phyloP scores from a whole-genome alignment of 2,888 invertebrate genomes.

The Ligdia adustata region DNA sequence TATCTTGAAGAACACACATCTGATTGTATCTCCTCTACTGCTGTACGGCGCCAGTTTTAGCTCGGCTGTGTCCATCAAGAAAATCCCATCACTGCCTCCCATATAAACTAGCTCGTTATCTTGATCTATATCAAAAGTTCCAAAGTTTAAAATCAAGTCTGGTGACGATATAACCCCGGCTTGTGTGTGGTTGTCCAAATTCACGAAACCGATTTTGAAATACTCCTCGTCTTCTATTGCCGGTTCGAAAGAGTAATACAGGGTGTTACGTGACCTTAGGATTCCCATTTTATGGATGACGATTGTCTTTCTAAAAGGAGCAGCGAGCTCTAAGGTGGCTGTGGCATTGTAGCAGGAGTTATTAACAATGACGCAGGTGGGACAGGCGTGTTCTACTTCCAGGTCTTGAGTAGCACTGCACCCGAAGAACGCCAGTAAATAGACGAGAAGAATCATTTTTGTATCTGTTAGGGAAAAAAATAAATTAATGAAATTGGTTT shows the following conservation, averaged over 20 bases:
- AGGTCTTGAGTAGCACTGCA: constrained; percentile 39
- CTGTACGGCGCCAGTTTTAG: constrained; percentile 58
- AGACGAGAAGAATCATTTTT: constrained; percentile 46
- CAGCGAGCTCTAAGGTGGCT: constrained; percentile 58
- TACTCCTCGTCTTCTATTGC: constrained; percentile 62
- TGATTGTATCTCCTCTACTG: constrained; percentile 62
- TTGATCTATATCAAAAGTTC: constrained; percentile 70
- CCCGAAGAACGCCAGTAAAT: constrained; percentile 42
- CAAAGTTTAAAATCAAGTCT: constrained; percentile 58
- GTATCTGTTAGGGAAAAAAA: constrained; percentile 39
- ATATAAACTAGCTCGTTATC: constrained; percentile 60
- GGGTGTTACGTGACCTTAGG: constrained; percentile 52
- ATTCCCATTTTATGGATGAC: constrained; percentile 66
- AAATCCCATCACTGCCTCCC: constrained; percentile 69
- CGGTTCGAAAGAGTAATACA: constrained; percentile 71
- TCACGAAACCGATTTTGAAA: constrained; percentile 65
- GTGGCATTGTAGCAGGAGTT: constrained; percentile 59
- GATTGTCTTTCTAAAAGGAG: constrained; percentile 59
- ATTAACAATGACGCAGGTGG: constrained; percentile 57
- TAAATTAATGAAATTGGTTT: too few relatives aligned
- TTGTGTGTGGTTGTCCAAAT: constrained; percentile 48
- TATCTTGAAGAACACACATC: constrained; percentile 59
- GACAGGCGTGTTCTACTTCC: constrained; percentile 38
- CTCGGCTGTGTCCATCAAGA: constrained; percentile 47
- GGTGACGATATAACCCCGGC: constrained; percentile 50